Conservation (phyloP, 2,797 vertebrate species). For the Micromesistius poutassou region DNA sequence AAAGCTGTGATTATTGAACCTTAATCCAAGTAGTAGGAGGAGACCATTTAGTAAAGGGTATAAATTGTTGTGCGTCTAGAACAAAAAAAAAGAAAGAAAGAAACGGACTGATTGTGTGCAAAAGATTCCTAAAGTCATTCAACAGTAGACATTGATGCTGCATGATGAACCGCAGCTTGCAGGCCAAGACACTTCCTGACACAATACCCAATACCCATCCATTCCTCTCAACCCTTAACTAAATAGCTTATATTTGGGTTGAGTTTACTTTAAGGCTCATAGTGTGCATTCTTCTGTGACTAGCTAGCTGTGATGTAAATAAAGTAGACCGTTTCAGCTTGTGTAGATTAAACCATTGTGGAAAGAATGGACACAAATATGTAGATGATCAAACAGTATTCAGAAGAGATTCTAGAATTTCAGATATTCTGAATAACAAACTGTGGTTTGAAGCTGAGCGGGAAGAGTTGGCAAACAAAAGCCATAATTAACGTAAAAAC, state of each 20-base stretch:
- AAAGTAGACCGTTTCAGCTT: background rate
- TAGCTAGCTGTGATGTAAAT: background rate
- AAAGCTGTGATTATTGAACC: background rate
- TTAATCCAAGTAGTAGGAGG: background rate
- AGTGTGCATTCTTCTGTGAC: background rate
- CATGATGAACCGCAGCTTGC: background rate
- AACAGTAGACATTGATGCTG: conserved; percentile 34
- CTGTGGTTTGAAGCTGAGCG: background rate
- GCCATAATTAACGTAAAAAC: background rate
- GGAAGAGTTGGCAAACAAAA: conserved; percentile 3
- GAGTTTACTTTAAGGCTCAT: background rate
- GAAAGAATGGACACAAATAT: background rate
- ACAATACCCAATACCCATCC: background rate
- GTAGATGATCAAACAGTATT: background rate
- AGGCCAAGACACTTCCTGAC: background rate
- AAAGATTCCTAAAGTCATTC: conserved; percentile 29
- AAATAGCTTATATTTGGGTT: background rate
- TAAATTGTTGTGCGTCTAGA: conserved; percentile 31
- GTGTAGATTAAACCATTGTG: background rate
- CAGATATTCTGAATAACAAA: background rate
- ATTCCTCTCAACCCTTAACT: background rate
- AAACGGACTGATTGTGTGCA: background rate
- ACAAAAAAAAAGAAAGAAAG: background rate
- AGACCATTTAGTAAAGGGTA: background rate
- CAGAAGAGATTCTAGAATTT: background rate